Evolutionary conservation across 1,140 invertebrate genomes (phyloP).

Genomic region (Drosophila obscura): DNA sequence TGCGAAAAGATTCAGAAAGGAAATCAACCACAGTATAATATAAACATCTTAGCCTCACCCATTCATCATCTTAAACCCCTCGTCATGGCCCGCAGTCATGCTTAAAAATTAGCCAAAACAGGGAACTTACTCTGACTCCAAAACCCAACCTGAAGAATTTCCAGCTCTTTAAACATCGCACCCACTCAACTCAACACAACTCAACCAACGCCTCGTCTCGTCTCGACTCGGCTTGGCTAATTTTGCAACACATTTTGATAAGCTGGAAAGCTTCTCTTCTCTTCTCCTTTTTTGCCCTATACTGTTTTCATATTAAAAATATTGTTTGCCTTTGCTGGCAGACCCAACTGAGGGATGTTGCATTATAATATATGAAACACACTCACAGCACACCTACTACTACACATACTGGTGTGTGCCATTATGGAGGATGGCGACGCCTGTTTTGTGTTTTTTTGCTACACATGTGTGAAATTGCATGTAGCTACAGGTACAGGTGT

Average conservation of each 20-base stretch:
- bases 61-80: too few relatives aligned
- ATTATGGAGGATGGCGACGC: slow-evolving; percentile 69
- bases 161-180: slow-evolving; percentile 62
- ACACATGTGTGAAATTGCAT: slow-evolving; percentile 68
- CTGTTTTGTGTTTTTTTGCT: slow-evolving; percentile 48
- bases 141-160: slow-evolving; percentile 15
- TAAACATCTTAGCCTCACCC: too few relatives aligned
- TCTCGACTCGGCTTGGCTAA: slow-evolving; percentile 56
- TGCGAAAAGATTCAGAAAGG: too few relatives aligned
- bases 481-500: slow-evolving; percentile 43
- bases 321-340: slow-evolving; percentile 37
- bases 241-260: slow-evolving; percentile 78
- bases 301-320: slow-evolving; percentile 73
- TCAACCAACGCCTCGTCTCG: neutral
- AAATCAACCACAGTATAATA: too few relatives aligned
- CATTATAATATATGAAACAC: slow-evolving; percentile 3
- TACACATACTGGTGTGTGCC: slow-evolving; percentile 12
- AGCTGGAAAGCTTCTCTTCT: slow-evolving; percentile 33
- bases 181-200: slow-evolving; percentile 37
- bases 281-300: slow-evolving; percentile 30
- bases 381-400: too few relatives aligned
- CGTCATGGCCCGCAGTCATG: neutral
- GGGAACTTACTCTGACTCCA: neutral
- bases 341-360: neutral
- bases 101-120: slow-evolving; percentile 40